A percentile compares a stretch with the other conserved stretches of the same genome.
phyloP scores from a whole-genome alignment of 2,797 vertebrate species.

The Takifugu ocellatus region DNA sequence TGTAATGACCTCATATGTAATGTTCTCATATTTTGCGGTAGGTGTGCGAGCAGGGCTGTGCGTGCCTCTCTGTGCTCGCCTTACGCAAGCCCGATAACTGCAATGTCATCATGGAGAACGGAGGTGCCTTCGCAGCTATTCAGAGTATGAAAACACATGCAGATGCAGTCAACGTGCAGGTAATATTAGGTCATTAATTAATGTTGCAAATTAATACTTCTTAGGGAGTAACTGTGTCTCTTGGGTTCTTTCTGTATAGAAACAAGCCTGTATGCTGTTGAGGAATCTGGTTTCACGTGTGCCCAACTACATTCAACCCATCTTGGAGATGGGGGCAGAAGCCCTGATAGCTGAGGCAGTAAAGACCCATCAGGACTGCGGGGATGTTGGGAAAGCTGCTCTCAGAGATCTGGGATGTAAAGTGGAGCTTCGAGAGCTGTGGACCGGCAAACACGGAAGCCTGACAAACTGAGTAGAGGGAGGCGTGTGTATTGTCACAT shows the following conservation, averaged over 20 bases:
- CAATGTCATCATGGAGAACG: conserved; percentile 86
- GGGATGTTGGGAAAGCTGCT: conserved; percentile 85
- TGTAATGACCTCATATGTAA: neutral
- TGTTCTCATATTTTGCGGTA: conserved; percentile 44
- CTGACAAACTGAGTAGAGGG: conserved; percentile 72
- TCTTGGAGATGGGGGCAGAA: conserved; percentile 93
- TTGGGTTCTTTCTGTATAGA: conserved; percentile 69
- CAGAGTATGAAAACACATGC: conserved; percentile 90
- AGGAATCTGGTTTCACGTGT: conserved; percentile 88
- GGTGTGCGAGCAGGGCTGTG: conserved; percentile 93
- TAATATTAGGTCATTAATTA: conserved; percentile 43
- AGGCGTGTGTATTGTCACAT: neutral
- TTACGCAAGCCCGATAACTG: conserved; percentile 93
- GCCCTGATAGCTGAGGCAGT: conserved; percentile 82
- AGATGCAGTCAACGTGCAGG: conserved; percentile 81
- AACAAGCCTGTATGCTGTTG: conserved; percentile 92
- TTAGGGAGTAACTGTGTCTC: neutral
- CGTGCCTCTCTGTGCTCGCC: conserved; percentile 85
- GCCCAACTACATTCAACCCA: conserved; percentile 75
- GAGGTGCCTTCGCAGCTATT: conserved; percentile 83
- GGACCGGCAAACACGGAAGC: conserved; percentile 91
- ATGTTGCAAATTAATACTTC: neutral
- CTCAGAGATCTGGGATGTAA: conserved; percentile 91
- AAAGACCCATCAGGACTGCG: conserved; percentile 80
- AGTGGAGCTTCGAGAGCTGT: conserved; percentile 90